Conservation (phyloP, 2,888 invertebrate genomes). For the Phyto melanocephala region DNA sequence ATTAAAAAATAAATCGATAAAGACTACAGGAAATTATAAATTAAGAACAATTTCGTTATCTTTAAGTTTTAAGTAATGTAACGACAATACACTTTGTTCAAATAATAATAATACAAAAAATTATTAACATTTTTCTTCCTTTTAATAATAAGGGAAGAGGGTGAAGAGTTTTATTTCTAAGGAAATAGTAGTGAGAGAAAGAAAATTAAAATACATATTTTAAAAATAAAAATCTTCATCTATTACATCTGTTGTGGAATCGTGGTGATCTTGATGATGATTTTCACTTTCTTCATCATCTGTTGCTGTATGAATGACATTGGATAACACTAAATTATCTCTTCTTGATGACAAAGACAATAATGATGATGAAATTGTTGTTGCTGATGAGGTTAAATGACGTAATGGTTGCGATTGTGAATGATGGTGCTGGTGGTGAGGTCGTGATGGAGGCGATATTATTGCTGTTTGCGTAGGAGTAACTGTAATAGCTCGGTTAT, state of each 20-base stretch:
- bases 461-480: conserved; percentile 39
- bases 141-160: conserved; percentile 26
- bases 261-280: conserved; percentile 23
- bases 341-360: conserved; percentile 2
- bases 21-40: conserved; percentile 30
- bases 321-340: conserved; percentile 53
- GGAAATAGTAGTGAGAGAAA: conserved; percentile 5
- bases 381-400: conserved; percentile 43
- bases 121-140: conserved; percentile 47
- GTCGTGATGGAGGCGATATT: conserved; percentile 33
- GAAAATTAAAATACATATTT: conserved; percentile 13
- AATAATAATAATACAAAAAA: conserved; percentile 43
- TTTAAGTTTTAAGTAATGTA: conserved; percentile 37
- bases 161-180: not conserved
- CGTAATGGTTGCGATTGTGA: conserved; percentile 47
- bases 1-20: conserved; percentile 18
- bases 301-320: conserved; percentile 47
- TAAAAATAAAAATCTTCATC: conserved; percentile 63
- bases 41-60: conserved; percentile 4
- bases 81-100: conserved; percentile 40
- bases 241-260: conserved; percentile 38
- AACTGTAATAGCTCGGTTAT: conserved; percentile 25
- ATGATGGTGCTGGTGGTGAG: conserved; percentile 30
- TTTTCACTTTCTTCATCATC: conserved; percentile 43
- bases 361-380: not conserved